Base-by-base conservation (phyloP, 2,113 vertebrate genomes). In the Chaetodon auriga region DNA sequence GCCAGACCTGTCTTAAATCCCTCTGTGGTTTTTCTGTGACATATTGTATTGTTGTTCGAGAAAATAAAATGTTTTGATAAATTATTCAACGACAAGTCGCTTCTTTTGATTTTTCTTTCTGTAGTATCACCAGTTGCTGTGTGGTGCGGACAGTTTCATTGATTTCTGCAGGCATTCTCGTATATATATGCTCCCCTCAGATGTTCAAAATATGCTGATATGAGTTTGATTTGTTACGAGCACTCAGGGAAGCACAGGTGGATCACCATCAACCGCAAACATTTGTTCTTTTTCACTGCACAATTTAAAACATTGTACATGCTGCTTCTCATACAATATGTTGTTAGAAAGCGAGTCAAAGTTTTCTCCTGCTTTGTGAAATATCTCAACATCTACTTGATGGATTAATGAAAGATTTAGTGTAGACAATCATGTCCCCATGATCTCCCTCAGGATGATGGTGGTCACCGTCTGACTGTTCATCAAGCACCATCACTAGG, bases 1-100 rank as follows among this genome's bases (percentile, higher is more conserved):
- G 95, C 95, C 95, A 93, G 92, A 95, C 93, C 93, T 95, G 94
- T 96, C 94, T 96, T 95, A 95, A 96, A 95, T 86, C 90, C 93
- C 92, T 94, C 88, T 95, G 95, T 96, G 95, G 93, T 94, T 92
- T 92, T 94, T 95, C 93, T 93, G 95, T 95, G 95, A 95, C 90
- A 95, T 95, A 95, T 91, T 94, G 94, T 95, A 93, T 93, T 91
- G 93, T 90, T 95, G 87, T 92, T 93, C 69, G 86, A 92, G 85
- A 92, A 95, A 94, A 88, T 93, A 94, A 96, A 95, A 93, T 81
- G 85, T 95, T 96, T 95, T 95, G 93, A 95, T 95, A 94, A 94
- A 92, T 94, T 90, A 91, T 88, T 90, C 82, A 76, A 71, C 53
- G 63, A 12, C 30, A 36, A 71, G 3, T 71, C 7, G 64, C 75